Evolutionary conservation across 2,888 invertebrate genomes (phyloP).

Genomic region (Vandiemenella viatica): DNA sequence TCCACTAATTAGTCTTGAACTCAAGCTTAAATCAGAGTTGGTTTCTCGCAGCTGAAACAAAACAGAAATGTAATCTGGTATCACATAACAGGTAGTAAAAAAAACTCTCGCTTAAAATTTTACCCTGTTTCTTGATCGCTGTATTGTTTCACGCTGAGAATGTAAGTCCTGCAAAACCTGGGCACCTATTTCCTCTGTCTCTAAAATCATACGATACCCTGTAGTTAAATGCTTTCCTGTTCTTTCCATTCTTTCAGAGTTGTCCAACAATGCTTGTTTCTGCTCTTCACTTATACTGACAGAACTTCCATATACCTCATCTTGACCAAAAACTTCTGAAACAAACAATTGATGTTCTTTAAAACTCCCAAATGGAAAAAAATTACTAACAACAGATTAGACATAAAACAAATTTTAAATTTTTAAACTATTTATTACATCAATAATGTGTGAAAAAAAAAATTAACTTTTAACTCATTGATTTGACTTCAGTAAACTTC

Average conservation of each 20-base stretch:
- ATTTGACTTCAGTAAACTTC: too few species aligned
- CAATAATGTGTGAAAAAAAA: too few species aligned
- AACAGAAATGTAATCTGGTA: too few species aligned
- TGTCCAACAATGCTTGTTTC: slow-evolving; percentile 60
- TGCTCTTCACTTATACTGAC: slow-evolving; percentile 54
- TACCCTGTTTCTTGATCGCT: slow-evolving; percentile 62
- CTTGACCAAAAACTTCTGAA: slow-evolving; percentile 18
- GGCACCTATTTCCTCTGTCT: slow-evolving; percentile 75
- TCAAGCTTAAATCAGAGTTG: slow-evolving; percentile 69
- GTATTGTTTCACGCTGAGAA: slow-evolving; percentile 70
- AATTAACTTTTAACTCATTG: too few species aligned
- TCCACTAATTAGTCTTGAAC: slow-evolving; percentile 62
- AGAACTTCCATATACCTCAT: slow-evolving; percentile 35
- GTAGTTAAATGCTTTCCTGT: slow-evolving; percentile 59
- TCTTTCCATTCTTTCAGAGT: slow-evolving; percentile 69
- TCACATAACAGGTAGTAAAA: too few species aligned
- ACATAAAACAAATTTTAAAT: too few species aligned
- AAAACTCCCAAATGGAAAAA: too few species aligned
- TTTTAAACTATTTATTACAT: too few species aligned
- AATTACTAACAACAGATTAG: too few species aligned
- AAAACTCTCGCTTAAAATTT: too few species aligned
- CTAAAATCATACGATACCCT: slow-evolving; percentile 68
- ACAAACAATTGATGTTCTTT: too few species aligned
- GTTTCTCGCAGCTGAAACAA: slow-evolving; percentile 77
- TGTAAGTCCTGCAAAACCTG: slow-evolving; percentile 69